These are phyloP conservation scores for Brachymystax lenok DNA, from an alignment of 2,797 vertebrate species.

Conservation along the genomic window DNA sequence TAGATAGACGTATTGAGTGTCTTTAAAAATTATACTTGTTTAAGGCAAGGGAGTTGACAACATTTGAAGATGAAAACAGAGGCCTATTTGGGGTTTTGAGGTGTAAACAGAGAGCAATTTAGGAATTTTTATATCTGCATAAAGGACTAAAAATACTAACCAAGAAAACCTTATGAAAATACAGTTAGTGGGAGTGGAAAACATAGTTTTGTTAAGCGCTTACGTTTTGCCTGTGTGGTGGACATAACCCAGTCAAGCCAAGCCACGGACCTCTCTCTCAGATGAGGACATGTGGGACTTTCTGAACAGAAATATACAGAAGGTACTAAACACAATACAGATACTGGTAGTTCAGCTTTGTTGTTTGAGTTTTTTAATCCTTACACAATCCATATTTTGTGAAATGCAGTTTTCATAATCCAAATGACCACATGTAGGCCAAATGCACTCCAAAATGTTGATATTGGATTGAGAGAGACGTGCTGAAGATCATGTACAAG, in stretches of 20 bases:
- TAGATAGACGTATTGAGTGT: not conserved
- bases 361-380: not conserved
- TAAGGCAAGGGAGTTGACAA: not conserved
- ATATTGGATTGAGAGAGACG: not conserved
- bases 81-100: not conserved
- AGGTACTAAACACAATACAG: not conserved
- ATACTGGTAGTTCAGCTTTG: not conserved
- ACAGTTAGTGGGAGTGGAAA: not conserved
- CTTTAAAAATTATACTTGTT: not conserved
- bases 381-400: not conserved
- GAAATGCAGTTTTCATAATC: not conserved
- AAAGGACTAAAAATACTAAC: not conserved
- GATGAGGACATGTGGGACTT: not conserved
- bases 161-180: slow-evolving; percentile 1
- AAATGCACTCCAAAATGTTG: not conserved
- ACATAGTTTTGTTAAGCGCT: slow-evolving; percentile 8
- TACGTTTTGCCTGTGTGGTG: not conserved
- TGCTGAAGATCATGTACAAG: not conserved
- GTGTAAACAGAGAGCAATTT: not conserved
- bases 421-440: not conserved
- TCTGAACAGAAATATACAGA: not conserved
- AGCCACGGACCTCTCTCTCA: not conserved
- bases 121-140: not conserved
- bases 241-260: not conserved
- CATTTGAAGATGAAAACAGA: not conserved